phyloP scores from a whole-genome alignment of 2,113 vertebrate species.

The Ascaphus truei region DNA sequence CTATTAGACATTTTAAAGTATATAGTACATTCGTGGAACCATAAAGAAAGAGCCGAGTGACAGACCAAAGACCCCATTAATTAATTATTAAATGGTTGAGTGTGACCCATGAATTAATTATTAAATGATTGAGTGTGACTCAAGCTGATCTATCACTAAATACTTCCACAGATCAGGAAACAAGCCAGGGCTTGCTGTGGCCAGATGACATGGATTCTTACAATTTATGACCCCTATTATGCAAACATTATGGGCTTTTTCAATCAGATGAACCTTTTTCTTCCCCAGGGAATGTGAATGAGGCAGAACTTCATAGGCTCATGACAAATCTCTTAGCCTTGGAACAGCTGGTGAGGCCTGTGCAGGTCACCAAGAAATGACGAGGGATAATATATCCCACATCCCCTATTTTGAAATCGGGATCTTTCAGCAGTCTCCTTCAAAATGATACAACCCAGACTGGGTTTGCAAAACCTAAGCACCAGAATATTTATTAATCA shows the following conservation, averaged over 20 bases:
- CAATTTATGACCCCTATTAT: conserved; percentile 35
- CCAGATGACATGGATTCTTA: conserved; percentile 6
- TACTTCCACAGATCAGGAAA: conserved; percentile 38
- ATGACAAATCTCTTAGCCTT: no score
- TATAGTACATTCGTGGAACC: neutral
- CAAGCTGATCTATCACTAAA: conserved; percentile 40
- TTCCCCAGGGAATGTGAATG: neutral
- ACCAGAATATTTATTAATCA: no score
- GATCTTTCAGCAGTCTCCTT: no score
- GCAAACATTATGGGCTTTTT: conserved; percentile 33
- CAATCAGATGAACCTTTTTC: neutral
- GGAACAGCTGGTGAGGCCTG: neutral
- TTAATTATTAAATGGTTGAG: conserved; percentile 38
- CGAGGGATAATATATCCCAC: no score
- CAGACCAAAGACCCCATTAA: neutral
- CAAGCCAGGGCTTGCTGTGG: conserved; percentile 14
- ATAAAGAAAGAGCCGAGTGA: neutral
- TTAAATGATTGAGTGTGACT: conserved; percentile 37
- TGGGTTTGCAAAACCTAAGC: no score
- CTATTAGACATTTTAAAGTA: neutral
- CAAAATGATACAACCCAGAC: no score
- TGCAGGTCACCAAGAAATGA: neutral
- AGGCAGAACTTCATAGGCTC: neutral
- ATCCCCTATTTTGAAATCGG: no score
- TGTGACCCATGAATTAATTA: conserved; percentile 20